A percentile compares a stretch with the other conserved stretches of the same genome.
These are phyloP conservation scores for Drosophila busckii DNA, from an alignment of 1,140 invertebrate genomes.

Conservation along the genomic window DNA sequence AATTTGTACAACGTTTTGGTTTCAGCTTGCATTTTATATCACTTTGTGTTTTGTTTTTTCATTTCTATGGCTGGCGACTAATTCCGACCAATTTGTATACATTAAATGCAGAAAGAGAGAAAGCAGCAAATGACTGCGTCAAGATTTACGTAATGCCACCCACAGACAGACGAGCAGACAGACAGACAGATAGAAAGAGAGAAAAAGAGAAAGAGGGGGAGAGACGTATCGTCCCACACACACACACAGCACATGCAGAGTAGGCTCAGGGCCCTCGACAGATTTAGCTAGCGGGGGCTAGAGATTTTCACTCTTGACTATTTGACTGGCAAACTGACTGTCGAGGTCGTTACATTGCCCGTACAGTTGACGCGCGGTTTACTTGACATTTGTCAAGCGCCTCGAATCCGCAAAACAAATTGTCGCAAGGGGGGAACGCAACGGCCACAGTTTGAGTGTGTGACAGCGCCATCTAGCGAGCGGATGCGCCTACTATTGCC, in stretches of 20 bases:
- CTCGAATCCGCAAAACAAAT: no score
- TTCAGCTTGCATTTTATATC: conserved; percentile 11
- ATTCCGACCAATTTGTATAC: conserved; percentile 73
- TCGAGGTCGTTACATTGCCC: conserved; percentile 41
- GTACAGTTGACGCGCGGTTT: conserved; percentile 62
- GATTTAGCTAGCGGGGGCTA: no score
- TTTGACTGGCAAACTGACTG: conserved; percentile 6
- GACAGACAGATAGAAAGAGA: conserved; percentile 12
- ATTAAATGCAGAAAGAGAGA: conserved; percentile 59
- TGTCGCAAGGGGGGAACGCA: no score
- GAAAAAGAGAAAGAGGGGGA: no score
- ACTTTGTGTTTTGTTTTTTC: conserved; percentile 1
- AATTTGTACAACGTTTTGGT: conserved; percentile 47
- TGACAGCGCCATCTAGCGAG: conserved; percentile 12
- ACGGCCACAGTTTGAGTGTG: no score
- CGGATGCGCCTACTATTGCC: conserved; percentile 51
- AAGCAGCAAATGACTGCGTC: conserved; percentile 31
- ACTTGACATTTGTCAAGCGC: conserved; percentile 59
- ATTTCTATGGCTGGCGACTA: conserved; percentile 19
- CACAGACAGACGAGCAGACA: conserved; percentile 29
- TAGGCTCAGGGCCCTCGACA: no score
- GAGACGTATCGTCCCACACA: no score
- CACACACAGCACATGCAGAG: no score
- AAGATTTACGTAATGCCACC: conserved; percentile 69
- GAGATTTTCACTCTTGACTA: conserved; percentile 34